Evolutionary conservation across 1,140 invertebrate species (phyloP).

Genomic region (Pristionchus pacificus): DNA sequence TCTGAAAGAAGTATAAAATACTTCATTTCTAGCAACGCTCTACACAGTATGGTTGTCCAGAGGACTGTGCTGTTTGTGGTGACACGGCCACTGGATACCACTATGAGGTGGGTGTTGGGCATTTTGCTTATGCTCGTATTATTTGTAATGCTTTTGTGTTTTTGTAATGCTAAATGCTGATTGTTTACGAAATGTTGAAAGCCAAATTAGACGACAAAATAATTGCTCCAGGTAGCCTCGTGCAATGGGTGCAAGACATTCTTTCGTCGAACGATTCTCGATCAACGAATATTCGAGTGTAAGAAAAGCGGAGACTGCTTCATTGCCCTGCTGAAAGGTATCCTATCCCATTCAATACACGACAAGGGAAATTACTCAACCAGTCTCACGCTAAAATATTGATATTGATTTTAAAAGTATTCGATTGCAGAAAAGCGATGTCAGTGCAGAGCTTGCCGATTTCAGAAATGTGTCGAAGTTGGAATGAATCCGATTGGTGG

Average conservation of each 20-base stretch:
- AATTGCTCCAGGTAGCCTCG: slow-evolving; percentile 26
- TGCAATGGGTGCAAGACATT: slow-evolving; percentile 64
- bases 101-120: slow-evolving; percentile 59
- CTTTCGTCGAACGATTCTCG: slow-evolving; percentile 80
- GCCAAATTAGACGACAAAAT: too few species aligned
- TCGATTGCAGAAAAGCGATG: slow-evolving; percentile 34
- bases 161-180: too few species aligned
- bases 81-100: slow-evolving; percentile 68
- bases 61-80: slow-evolving; percentile 71
- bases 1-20: too few species aligned
- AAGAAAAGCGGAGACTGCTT: slow-evolving; percentile 87
- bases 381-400: too few species aligned
- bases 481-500: slow-evolving; percentile 69
- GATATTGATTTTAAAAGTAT: too few species aligned
- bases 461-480: slow-evolving; percentile 94
- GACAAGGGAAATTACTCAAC: too few species aligned
- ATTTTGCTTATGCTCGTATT: too few species aligned
- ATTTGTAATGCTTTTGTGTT: too few species aligned
- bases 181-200: too few species aligned
- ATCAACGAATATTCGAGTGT: slow-evolving; percentile 94
- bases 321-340: slow-evolving; percentile 25
- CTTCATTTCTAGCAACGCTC: slow-evolving; percentile 5
- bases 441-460: slow-evolving; percentile 88
- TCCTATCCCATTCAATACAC: too few species aligned
- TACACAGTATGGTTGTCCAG: slow-evolving; percentile 73